Evolutionary conservation across 64 coral and sea anemone genomes (phyloP), one percentile per base, ranked within the genome.

Genomic region (Dendrophyllia cribrosa): DNA sequence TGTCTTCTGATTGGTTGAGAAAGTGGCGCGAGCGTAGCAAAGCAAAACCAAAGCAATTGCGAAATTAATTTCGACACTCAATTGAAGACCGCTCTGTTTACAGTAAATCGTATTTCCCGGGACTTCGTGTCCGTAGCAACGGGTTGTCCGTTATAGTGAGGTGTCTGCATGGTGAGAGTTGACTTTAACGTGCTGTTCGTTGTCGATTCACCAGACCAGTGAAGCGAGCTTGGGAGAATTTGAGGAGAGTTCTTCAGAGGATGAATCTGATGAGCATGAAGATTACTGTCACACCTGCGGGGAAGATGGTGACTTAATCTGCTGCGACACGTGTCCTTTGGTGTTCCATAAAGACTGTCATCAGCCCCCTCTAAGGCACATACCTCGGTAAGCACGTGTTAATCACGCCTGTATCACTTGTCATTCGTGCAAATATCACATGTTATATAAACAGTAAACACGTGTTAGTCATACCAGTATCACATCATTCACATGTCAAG

Each of bases 291-390:
- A 99, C 44, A 43, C 84, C 14, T 99, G 97, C 88, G 90, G 79
- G 6, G 91, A 95, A 19, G 97, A 79, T 19, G 97, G 94, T 2
- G 70, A 95, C 6, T 70, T 99, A 61, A 63, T 99, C 3, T 99
- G 97, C 70, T 99, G 97, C 72, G 97, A 99, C 76, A 88, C 83
- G 7, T 99, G 97, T 72, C 97, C 97, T 17, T 63, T 91, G 47
- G 97, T 99, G 4, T 99, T 88, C 84, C 97, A 99, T 78, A 93
- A 88, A 43, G 77, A 88, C 55, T 99, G 97, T 34, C 97, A 99
- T 66, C 87, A 96, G 43, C 97, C 97, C 3, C 97, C 97, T 24
- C 91, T 99, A 13, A 91, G 97, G 58, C 85, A 99, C 50, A 66
- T 91, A 20, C 97, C 97, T 59, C 90, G 96, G 96, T 98, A 68